Conservation (phyloP, 2,888 invertebrate species). For the Acholoe squamosa region DNA sequence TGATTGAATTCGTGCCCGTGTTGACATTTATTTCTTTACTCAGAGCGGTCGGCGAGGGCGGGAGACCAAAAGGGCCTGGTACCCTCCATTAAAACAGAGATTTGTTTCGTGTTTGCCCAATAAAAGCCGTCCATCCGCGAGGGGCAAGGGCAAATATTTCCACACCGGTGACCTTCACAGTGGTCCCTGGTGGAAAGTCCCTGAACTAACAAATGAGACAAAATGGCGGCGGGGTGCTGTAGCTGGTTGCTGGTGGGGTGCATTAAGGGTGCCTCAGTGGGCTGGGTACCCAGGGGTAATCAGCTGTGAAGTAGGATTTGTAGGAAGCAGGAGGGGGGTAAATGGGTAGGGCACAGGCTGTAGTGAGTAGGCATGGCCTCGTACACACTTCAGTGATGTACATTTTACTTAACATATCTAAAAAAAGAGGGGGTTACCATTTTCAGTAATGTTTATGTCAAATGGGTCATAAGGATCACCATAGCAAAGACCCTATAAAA, state of each 20-base stretch:
- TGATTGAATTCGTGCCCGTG: conserved; percentile 9
- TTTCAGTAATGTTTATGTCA: no score
- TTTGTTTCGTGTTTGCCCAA: conserved; percentile 51
- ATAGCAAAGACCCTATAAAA: no score
- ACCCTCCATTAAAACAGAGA: conserved; percentile 36
- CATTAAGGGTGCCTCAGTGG: not conserved
- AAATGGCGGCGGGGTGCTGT: not conserved
- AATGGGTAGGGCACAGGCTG: not conserved
- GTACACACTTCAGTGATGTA: no score
- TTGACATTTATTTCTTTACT: conserved; percentile 32
- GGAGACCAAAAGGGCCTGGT: no score
- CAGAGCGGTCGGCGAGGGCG: not conserved
- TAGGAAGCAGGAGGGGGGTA: not conserved
- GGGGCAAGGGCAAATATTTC: conserved; percentile 46
- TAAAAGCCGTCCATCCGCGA: conserved; percentile 37
- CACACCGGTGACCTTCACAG: conserved; percentile 47
- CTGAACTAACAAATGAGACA: conserved; percentile 47
- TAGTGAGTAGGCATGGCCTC: not conserved
- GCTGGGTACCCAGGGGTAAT: not conserved
- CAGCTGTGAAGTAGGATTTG: conserved; percentile 21
- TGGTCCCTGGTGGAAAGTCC: not conserved
- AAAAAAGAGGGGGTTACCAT: no score
- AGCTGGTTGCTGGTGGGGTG: not conserved
- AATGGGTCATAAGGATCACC: no score
- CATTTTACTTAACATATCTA: no score